These are phyloP conservation scores for Metopolophium dirhodum DNA, from an alignment of 1,140 invertebrate genomes.

Conservation along the genomic window DNA sequence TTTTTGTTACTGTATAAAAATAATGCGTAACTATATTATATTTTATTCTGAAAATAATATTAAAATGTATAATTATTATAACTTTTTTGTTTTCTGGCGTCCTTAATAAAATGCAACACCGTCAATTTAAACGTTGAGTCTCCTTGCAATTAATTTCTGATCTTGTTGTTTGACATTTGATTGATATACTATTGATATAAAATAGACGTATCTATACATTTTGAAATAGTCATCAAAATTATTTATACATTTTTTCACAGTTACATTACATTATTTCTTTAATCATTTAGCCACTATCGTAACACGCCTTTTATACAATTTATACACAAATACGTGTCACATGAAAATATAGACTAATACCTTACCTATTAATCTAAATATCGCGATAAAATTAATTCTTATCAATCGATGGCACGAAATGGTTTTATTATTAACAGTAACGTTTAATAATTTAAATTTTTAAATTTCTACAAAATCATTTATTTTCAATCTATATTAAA, in stretches of 20 bases:
- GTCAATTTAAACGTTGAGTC: not conserved
- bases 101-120: not conserved
- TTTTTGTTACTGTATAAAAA: slow-evolving; percentile 16
- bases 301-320: not conserved
- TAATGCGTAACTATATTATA: not conserved
- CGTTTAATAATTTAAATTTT: not conserved
- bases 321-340: not conserved
- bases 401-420: not conserved
- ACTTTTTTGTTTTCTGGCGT: not conserved
- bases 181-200: not conserved
- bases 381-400: not conserved
- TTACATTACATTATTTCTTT: not conserved
- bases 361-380: not conserved
- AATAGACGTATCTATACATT: not conserved
- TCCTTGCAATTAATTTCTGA: not conserved
- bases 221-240: not conserved
- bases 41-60: not conserved
- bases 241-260: not conserved
- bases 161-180: not conserved
- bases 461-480: not conserved
- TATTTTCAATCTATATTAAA: slow-evolving; percentile 18
- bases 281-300: not conserved
- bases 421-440: not conserved
- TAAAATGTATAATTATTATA: not conserved
- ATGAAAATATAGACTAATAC: not conserved